Conservation (phyloP, 1,140 invertebrate species). For the Eumaeus atala region DNA sequence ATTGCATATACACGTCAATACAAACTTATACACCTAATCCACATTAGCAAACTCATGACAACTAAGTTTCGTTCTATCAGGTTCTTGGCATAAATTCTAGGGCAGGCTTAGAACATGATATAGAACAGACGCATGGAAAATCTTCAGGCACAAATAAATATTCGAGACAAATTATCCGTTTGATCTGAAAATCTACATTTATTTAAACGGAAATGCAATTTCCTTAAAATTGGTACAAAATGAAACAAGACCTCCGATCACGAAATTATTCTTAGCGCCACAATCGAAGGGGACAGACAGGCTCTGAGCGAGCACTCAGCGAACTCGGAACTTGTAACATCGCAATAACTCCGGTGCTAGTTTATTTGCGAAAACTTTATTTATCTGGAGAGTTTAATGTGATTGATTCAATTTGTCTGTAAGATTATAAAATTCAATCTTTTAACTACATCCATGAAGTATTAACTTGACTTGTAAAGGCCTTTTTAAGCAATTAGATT, state of each 20-base stretch:
- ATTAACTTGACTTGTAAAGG: too few species aligned
- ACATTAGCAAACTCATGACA: too few species aligned
- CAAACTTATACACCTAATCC: too few species aligned
- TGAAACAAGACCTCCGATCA: constrained; percentile 4
- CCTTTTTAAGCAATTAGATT: too few species aligned
- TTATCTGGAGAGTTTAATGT: constrained; percentile 29
- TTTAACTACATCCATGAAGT: not conserved
- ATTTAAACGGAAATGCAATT: constrained; percentile 10
- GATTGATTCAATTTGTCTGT: constrained; percentile 6
- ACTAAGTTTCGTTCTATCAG: too few species aligned
- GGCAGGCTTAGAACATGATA: too few species aligned
- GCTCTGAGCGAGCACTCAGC: constrained; percentile 37
- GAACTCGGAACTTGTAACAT: constrained; percentile 50
- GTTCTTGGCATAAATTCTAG: too few species aligned
- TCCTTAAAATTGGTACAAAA: constrained; percentile 1
- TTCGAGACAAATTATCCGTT: too few species aligned
- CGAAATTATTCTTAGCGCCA: constrained; percentile 36
- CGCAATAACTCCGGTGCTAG: constrained; percentile 47
- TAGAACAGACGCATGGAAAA: too few species aligned
- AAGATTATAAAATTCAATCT: not conserved
- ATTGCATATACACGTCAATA: too few species aligned
- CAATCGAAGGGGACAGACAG: constrained; percentile 38
- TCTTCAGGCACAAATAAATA: too few species aligned
- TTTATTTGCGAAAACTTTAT: constrained; percentile 43
- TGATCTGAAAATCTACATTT: not conserved